A percentile compares a stretch with the other conserved stretches of the same genome.
phyloP scores from a whole-genome alignment of 2,797 vertebrate genomes.

The Girardinus metallicus region DNA sequence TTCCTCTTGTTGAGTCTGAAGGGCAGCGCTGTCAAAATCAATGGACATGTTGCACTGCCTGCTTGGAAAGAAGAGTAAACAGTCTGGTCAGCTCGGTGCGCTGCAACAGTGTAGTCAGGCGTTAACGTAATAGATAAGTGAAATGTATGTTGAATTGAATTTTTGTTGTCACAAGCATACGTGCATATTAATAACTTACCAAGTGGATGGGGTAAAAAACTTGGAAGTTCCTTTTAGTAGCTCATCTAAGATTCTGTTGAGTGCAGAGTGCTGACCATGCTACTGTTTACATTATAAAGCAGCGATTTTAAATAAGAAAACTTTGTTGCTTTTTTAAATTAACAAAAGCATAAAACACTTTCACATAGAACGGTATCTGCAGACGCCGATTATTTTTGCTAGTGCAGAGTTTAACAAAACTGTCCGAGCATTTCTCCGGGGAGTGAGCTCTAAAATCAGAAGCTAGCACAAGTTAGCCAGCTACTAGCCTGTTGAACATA shows the following conservation, averaged over 20 bases:
- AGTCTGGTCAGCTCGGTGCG: not conserved
- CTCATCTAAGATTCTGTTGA: not conserved
- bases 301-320: not conserved
- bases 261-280: slow-evolving; percentile 1
- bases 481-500: slow-evolving; percentile 18
- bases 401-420: not conserved
- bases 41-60: slow-evolving; percentile 86
- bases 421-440: not conserved
- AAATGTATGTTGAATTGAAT: not conserved
- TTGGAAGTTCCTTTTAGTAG: not conserved
- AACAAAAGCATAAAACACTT: not conserved
- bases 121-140: not conserved
- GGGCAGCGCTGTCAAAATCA: slow-evolving; percentile 91
- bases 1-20: slow-evolving; percentile 92
- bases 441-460: not conserved
- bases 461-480: slow-evolving; percentile 28
- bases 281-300: slow-evolving; percentile 40
- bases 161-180: not conserved
- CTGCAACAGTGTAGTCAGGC: not conserved
- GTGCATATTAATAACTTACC: slow-evolving; percentile 35
- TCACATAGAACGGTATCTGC: rapidly evolving
- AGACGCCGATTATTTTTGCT: rapidly evolving
- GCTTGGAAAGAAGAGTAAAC: not conserved
- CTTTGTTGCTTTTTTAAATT: not conserved
- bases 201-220: not conserved